phyloP scores from a whole-genome alignment of 2,888 invertebrate genomes.

The Caenorhabditis parvicauda region DNA sequence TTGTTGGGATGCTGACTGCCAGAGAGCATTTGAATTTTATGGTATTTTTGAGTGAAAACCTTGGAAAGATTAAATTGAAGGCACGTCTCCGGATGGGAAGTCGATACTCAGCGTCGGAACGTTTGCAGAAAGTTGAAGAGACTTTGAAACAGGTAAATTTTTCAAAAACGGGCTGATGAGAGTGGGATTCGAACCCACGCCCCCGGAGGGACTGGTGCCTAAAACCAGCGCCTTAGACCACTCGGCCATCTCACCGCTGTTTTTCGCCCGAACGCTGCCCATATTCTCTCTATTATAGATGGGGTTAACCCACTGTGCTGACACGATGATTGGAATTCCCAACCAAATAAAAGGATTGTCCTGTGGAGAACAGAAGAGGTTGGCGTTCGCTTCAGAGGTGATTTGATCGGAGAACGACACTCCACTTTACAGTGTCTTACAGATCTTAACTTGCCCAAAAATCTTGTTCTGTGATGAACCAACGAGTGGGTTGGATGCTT shows the following conservation, averaged over 20 bases:
- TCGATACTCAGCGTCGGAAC: constrained; percentile 70
- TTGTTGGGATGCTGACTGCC: constrained; percentile 81
- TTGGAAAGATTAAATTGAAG: constrained; percentile 9
- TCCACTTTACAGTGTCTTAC: constrained; percentile 6
- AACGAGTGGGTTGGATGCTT: constrained; percentile 67
- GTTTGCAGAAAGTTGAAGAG: constrained; percentile 73
- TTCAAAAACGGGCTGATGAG: constrained; percentile 43
- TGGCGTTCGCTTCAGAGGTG: constrained; percentile 89
- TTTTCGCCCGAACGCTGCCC: too few species aligned
- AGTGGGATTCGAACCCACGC: constrained; percentile 57
- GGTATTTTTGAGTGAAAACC: constrained; percentile 65
- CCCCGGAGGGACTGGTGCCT: constrained; percentile 78
- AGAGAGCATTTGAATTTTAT: constrained; percentile 83
- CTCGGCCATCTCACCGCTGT: constrained; percentile 74
- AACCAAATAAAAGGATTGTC: constrained; percentile 79
- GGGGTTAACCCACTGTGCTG: constrained; percentile 73
- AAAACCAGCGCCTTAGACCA: constrained; percentile 85
- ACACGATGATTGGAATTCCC: constrained; percentile 77
- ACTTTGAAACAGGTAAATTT: constrained; percentile 67
- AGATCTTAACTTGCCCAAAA: constrained; percentile 67
- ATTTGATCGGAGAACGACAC: too few species aligned
- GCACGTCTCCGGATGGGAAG: constrained; percentile 79
- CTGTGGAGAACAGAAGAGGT: constrained; percentile 86
- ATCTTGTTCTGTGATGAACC: constrained; percentile 68
- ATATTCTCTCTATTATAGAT: constrained; percentile 70